A percentile compares a stretch with the other conserved stretches of the same genome.
Conservation (phyloP, 2,797 vertebrate genomes). For the Capromys pilorides region DNA sequence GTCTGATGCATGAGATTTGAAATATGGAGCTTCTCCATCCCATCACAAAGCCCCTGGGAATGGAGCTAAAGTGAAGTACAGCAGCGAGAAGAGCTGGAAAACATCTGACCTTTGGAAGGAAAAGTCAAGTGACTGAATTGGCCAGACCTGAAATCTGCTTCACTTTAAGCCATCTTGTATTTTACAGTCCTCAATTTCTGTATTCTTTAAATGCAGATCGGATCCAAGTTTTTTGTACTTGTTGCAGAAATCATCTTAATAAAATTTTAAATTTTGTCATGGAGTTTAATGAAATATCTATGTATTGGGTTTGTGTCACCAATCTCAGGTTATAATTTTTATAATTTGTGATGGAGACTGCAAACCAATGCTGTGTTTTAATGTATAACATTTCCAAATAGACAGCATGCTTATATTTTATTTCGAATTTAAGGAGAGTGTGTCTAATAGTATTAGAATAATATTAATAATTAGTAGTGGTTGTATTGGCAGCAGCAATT, state of each 20-base stretch:
- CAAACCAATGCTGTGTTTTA: background rate
- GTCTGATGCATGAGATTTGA: background rate
- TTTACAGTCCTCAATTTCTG: background rate
- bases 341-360: background rate
- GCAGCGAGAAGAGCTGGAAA: background rate
- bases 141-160: background rate
- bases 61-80: background rate
- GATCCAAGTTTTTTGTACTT: background rate
- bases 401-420: background rate
- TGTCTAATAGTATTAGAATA: background rate
- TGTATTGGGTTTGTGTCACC: background rate
- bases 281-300: background rate
- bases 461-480: background rate
- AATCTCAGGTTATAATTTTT: background rate
- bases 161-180: background rate
- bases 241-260: background rate
- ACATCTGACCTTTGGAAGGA: background rate
- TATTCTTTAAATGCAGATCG: background rate
- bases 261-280: background rate
- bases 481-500: background rate
- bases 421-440: background rate
- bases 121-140: background rate
- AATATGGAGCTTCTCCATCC: background rate
- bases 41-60: background rate
- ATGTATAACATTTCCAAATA: background rate